Base-by-base conservation (phyloP, 30 jellyfish, hydroid and myxozoan species). In the Hydra vulgaris region DNA sequence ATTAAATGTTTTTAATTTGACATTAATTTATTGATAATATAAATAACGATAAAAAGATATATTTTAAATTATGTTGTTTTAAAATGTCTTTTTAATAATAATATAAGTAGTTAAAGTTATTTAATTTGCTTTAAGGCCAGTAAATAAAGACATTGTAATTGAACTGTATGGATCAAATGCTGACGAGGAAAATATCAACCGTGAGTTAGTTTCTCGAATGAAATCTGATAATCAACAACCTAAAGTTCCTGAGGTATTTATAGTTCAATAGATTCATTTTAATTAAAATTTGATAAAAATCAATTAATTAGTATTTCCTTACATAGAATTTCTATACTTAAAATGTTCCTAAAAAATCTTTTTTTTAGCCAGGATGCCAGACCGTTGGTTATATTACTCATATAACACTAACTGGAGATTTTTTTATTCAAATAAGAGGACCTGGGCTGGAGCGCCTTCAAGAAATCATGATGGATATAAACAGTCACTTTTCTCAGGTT, bases 401-500 rank as follows among this genome's bases (percentile, higher is more conserved):
- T 71, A 77, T 89, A 17, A 55, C 91, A 53, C 88, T 72, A 18
- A 22, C 85, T 69, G 95, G 95, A 20, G 85, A 74, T 8, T 89
- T 89, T 77, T 79, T 74, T 79, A 72, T 89, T 25, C 79, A 55
- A 21, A 72, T 89, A 7, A 72, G 74, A 7, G 95, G 95, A 15
- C 84, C 92, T n/a, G 96, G 96, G 27, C 40, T 89, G 0, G 88
- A 80, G 26, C 78, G 56, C 61, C 86, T 89, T 7, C 89, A 81
- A 17, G 82, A 24, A 1, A 52, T 89, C 27, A 81, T 75, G 27
- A 83, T 81, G 20, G 95, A 84, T 23, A 70, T 89, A 66, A 20
- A 88, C 1, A 76, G 84, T 25, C 83, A 84, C 74, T 86, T 54
- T 52, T 73, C 96, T 20, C 87, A 89, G 96, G 95, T 89, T 71